Evolutionary conservation across 2,797 vertebrate species (phyloP), one percentile per base, ranked within the genome.

Genomic region (Ceryle rudis): DNA sequence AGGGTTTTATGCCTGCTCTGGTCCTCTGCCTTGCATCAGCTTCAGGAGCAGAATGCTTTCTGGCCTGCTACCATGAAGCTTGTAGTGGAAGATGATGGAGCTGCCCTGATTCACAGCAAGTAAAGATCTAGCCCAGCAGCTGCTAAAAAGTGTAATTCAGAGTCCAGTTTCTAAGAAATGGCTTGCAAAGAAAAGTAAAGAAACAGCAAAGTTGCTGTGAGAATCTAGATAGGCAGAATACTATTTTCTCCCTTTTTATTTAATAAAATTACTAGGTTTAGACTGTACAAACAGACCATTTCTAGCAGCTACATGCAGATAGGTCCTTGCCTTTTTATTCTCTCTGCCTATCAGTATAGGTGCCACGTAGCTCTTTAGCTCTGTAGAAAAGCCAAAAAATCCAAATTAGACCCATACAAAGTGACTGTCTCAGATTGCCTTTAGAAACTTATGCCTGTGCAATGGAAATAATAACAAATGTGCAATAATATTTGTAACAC

Each of bases 401-500:
- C 51, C 33, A 55, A 33, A 84, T 67, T 54, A 86, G 75, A 72
- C 42, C 42, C n/a, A n/a, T 12, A 52, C 21, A 61, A 85, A 88
- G n/a, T 22, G 23, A 52, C 46, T 44, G 22, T 51, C 49, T 65
- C 75, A 80, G 55, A 49, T 82, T 2, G 8, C 42, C n/a, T 74
- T 82, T 51, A 80, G 64, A 71, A 60, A 65, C 55, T 80, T 71
- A 77, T 0, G 7, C 52, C 44, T 82, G 44, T 4, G 16, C 47
- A 70, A 75, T 55, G 58, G 42, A 89, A 93, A 81, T 67, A 81
- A 25, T n/a, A 90, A 37, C 37, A 73, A 93, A 82, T 39, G 42
- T 90, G 81, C 52, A 94, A 80, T 80, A 85, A 49, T 78, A 86
- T 89, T 93, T 77, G 64, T 81, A 71, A 78, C 64, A 70, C 64